Evolutionary conservation across 2,113 vertebrate genomes (phyloP), one percentile per base, ranked within the genome.

Genomic region (Gnathonemus longibarbis): DNA sequence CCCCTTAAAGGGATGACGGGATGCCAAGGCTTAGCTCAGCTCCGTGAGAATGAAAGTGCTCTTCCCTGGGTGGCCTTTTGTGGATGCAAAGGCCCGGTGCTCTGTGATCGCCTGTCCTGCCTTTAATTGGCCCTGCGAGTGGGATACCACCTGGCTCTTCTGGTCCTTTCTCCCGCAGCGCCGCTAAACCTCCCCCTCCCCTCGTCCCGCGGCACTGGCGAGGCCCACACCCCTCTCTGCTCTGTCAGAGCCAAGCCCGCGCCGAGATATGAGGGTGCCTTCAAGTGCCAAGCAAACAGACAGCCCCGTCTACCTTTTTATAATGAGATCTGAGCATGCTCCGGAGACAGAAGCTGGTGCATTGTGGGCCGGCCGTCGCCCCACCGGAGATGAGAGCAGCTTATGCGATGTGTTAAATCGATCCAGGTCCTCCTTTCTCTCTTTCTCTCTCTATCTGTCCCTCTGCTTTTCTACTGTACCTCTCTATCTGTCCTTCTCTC

Each of bases 241-340:
- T 66, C 77, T 66, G 50, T 56, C 80, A 85, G 88, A 89, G 84
- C 84, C 53, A 27, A 70, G 42, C 89, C 21, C 8, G 89, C 31
- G 27, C 31, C 31, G 35, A 70, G 56, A 87, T 66, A 45, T 58
- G 86, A 80, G 50, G 84, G 58, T 48, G 85, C 83, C 83, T 86
- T 50, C 70, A 48, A 87, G 45, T 48, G 46, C 89, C 58, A 45
- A 11, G 27, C 89, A 87, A 87, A 86, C 84, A 70, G 56, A 42
- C 83, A 87, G 77, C 27, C 88, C 56, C 49, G 56, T 80, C 52
- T 88, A 39, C 66, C 21, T 56, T 80, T 85, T 84, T 42, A 49
- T 84, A 90, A 90, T 74, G 56, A 87, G 83, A 86, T 87, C 84
- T 49, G 89, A 90, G 83, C 42, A 42, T 48, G 83, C 83, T 90